Conservation (phyloP, 1,140 invertebrate genomes). For the Ostrea edulis region DNA sequence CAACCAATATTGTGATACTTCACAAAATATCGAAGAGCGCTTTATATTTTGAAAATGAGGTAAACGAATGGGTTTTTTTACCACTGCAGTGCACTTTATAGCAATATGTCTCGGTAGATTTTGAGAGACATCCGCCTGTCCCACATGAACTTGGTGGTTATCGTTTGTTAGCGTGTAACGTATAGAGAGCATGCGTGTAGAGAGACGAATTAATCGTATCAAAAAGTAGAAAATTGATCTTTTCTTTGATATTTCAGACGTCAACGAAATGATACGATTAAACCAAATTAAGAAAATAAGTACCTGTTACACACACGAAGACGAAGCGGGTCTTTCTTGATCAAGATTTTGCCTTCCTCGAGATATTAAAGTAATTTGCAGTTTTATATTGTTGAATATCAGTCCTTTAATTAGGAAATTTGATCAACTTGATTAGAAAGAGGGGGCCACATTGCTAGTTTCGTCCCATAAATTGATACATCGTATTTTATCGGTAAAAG, state of each 20-base stretch:
- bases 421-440: slow-evolving; percentile 33
- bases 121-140: background rate
- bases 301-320: slow-evolving; percentile 20
- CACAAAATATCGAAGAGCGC: too few relatives aligned
- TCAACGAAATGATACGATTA: slow-evolving; percentile 1
- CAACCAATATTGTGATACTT: too few relatives aligned
- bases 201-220: background rate
- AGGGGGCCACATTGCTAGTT: slow-evolving; percentile 35
- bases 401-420: slow-evolving; percentile 33
- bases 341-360: background rate
- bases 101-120: too few relatives aligned
- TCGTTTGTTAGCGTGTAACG: background rate
- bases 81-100: too few relatives aligned
- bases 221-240: slow-evolving; percentile 21
- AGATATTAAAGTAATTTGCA: slow-evolving; percentile 29
- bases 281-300: slow-evolving; percentile 39
- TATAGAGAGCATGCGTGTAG: background rate
- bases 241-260: slow-evolving; percentile 23
- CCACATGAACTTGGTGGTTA: background rate
- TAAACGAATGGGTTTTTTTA: too few relatives aligned
- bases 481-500: slow-evolving; percentile 37
- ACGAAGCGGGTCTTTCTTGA: background rate
- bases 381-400: slow-evolving; percentile 20
- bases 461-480: slow-evolving; percentile 22
- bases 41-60: too few relatives aligned